Evolutionary conservation across 2,113 vertebrate genomes (phyloP).

Genomic region (Protobothrops mucrosquamatus): DNA sequence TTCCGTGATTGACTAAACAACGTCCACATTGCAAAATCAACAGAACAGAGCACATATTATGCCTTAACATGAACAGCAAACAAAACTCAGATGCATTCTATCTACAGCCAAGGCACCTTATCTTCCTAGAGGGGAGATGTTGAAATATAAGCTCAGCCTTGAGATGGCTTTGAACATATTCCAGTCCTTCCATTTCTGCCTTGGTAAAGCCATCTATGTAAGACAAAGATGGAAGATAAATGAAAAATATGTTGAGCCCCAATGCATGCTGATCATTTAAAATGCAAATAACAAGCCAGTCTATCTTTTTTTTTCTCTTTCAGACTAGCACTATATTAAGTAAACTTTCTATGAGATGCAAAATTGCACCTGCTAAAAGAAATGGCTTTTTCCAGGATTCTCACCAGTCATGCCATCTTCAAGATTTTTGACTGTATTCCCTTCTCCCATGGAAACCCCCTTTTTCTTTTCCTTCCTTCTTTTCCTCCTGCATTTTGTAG

Average conservation of each 20-base stretch:
- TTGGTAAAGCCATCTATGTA: neutral
- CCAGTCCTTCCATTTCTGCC: neutral
- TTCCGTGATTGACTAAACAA: neutral
- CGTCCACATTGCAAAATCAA: neutral
- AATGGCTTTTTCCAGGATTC: neutral
- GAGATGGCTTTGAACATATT: neutral
- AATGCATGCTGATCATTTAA: neutral
- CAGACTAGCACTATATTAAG: neutral
- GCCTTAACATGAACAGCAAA: neutral
- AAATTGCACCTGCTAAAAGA: neutral
- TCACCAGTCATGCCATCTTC: neutral
- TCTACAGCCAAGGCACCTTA: neutral
- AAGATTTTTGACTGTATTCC: neutral
- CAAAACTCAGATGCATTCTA: neutral
- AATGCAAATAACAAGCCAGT: neutral
- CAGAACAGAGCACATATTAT: neutral
- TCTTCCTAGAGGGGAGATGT: neutral
- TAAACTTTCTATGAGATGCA: neutral
- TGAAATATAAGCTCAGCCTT: neutral
- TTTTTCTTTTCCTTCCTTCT: neutral
- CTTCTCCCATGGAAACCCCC: neutral
- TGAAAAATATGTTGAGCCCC: neutral
- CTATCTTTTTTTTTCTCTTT: neutral
- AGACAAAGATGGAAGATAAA: neutral
- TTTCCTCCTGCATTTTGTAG: neutral